Evolutionary conservation across 2,113 vertebrate species (phyloP).

Genomic region (Menura novaehollandiae): DNA sequence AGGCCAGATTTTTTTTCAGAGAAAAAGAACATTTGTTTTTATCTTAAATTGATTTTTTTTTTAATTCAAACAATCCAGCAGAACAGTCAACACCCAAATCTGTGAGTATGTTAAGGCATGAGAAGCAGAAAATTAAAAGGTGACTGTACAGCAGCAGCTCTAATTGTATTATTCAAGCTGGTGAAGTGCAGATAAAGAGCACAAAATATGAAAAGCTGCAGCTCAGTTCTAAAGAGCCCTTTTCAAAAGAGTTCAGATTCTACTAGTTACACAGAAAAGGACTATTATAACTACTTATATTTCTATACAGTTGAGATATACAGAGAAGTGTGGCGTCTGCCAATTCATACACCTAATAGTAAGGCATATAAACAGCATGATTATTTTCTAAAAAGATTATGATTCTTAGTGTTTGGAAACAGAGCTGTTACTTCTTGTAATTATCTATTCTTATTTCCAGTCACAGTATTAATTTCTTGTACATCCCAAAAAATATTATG

Average conservation of each 20-base stretch:
- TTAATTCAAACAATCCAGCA: not conserved
- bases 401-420: not conserved
- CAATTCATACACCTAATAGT: not conserved
- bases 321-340: not conserved
- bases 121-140: slow-evolving; percentile 36
- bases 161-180: not conserved
- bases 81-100: not conserved
- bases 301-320: not conserved
- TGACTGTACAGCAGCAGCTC: not conserved
- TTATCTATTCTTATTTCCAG: not conserved
- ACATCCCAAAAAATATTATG: not conserved
- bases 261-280: not conserved
- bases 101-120: not conserved
- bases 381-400: not conserved
- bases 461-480: not conserved
- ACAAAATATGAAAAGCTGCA: not conserved
- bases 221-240: not conserved
- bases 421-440: not conserved
- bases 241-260: not conserved
- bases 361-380: not conserved
- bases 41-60: not conserved
- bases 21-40: not conserved
- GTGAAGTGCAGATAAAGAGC: not conserved
- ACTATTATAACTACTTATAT: not conserved
- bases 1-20: not conserved